Conservation (phyloP, 2,113 vertebrate genomes). For the Mus pahari region DNA sequence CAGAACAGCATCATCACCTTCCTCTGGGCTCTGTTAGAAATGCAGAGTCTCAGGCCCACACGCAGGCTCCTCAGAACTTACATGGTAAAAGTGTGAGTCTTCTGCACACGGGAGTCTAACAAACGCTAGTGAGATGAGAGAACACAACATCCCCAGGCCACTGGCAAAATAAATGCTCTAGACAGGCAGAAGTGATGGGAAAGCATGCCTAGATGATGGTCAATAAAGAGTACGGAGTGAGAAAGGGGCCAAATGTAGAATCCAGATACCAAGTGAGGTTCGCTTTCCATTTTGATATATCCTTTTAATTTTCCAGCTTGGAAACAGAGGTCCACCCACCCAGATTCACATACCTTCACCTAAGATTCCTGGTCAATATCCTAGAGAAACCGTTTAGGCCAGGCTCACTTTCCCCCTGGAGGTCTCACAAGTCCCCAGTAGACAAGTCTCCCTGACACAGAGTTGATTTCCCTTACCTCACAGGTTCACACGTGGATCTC, state of each 20-base stretch:
- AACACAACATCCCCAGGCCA: neutral
- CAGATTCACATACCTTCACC: neutral
- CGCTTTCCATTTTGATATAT: neutral
- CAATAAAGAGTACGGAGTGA: neutral
- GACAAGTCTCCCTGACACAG: neutral
- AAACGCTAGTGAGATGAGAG: neutral
- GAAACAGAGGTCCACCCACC: neutral
- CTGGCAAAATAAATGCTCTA: neutral
- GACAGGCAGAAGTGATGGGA: neutral
- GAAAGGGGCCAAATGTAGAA: neutral
- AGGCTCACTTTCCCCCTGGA: neutral
- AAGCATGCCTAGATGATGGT: rapidly evolving
- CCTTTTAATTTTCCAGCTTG: neutral
- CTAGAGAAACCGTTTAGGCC: neutral
- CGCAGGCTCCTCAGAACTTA: neutral
- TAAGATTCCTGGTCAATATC: neutral
- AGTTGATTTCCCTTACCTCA: neutral
- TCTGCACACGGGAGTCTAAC: neutral
- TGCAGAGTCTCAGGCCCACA: neutral
- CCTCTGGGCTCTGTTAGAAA: too few relatives aligned
- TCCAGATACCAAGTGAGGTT: neutral
- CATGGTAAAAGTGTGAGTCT: neutral
- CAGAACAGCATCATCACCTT: neutral
- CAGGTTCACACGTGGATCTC: neutral
- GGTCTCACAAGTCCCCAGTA: neutral